Conservation (phyloP, 2,113 vertebrate species). For the Passer domesticus region DNA sequence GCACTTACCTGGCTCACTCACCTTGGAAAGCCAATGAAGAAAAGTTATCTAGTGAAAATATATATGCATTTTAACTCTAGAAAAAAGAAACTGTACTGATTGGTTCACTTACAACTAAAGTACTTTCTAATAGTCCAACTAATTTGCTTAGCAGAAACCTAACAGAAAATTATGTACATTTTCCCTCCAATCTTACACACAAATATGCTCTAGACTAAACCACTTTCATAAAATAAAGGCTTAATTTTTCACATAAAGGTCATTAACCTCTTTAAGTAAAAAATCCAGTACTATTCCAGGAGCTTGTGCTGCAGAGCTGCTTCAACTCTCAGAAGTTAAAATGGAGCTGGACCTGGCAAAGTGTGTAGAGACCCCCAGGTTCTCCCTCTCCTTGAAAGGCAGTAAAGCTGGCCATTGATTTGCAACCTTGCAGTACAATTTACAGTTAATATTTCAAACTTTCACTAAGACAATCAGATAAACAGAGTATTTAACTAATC, state of each 20-base stretch:
- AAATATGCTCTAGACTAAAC: neutral
- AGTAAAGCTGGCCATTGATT: neutral
- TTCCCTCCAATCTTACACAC: neutral
- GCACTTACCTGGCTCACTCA: neutral
- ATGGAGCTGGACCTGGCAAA: neutral
- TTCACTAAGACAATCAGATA: neutral
- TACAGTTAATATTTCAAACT: neutral
- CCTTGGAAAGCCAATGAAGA: neutral
- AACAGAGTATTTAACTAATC: constrained; percentile 41
- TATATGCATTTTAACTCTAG: neutral
- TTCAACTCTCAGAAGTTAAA: neutral
- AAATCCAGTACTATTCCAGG: neutral
- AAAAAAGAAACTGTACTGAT: neutral
- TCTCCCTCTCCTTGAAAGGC: neutral
- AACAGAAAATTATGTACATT: neutral
- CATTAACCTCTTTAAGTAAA: neutral
- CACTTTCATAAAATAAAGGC: neutral
- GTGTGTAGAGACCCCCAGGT: too few relatives aligned
- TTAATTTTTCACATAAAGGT: neutral
- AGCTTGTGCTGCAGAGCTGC: neutral
- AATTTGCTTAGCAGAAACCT: neutral
- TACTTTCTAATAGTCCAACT: neutral
- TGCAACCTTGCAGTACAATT: neutral
- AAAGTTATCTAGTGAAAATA: neutral
- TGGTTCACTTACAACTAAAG: neutral